These are phyloP conservation scores for Dorcus parallelipipedus DNA, from an alignment of 2,888 invertebrate species.

Conservation along the genomic window DNA sequence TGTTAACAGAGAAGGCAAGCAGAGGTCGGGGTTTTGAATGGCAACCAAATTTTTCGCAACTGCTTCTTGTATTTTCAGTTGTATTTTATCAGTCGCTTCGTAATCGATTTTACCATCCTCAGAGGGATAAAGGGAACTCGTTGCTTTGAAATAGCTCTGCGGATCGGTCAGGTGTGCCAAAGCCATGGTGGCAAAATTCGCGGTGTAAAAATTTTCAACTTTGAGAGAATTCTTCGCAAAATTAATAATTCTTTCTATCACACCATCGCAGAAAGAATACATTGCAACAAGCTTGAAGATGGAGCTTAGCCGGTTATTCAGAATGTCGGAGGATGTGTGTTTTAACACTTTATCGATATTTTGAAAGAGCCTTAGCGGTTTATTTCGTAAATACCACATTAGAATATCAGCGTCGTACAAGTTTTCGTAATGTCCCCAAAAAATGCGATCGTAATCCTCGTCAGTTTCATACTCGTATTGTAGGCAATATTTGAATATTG, in stretches of 20 bases:
- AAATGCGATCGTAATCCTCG: neutral
- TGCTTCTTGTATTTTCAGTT: neutral
- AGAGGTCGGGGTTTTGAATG: neutral
- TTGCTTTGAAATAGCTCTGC: no score
- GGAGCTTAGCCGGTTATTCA: no score
- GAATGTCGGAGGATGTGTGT: no score
- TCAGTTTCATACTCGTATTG: neutral
- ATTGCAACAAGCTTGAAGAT: no score
- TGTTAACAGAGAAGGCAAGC: slow-evolving; percentile 2
- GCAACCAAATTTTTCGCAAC: neutral
- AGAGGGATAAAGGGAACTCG: neutral
- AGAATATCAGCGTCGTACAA: neutral
- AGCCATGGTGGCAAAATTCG: no score
- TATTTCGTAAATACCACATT: neutral
- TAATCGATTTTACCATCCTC: slow-evolving; percentile 4
- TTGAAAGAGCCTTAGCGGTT: neutral
- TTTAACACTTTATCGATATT: neutral
- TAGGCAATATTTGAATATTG: neutral
- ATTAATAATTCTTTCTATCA: neutral
- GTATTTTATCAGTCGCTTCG: neutral
- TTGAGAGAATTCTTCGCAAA: neutral
- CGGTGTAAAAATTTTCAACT: neutral
- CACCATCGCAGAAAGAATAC: neutral
- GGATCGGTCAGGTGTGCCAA: no score
- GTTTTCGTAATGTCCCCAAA: neutral